Evolutionary conservation across 2,113 vertebrate species (phyloP), one percentile per base, ranked within the genome.

Genomic region (Zosterops borbonicus): DNA sequence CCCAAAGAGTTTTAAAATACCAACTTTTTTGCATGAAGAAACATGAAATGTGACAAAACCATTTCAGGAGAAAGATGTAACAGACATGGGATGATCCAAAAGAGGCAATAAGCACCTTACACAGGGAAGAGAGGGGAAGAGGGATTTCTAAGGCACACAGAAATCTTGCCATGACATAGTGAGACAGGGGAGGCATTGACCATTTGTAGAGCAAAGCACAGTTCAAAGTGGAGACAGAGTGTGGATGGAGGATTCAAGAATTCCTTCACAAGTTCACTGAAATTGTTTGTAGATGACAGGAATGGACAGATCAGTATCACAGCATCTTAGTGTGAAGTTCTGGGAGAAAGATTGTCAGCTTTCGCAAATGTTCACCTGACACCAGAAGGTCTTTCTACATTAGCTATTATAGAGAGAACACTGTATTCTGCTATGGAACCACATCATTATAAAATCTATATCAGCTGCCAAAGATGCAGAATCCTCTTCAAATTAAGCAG

Each of bases 211-310:
- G 25, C 20, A 84, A 91, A 84, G 41, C 20, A 78, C 8, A 87
- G 37, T 0, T 4, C 22, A 14, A 41, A 79, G 42, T 3, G 19
- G 39, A 73, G 60, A 62, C 0, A 1, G 16, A 49, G 21, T 5
- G 7, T 1, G 22, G 8, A 33, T 24, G 15, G 39, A 82, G 5
- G 23, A 82, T 71, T 60, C 5, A 92, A 49, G 6, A 64, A 79
- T 42, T 55, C 23, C 52, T 76, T 74, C 41, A 46, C 6, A 62
- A 46, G 12, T 35, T 69, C 55, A 31, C 21, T 76, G 9, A 71
- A 79, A 11, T 2, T 35, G 49, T 52, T 63, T 7, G 3, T 29
- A 82, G 29, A n/a, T 27, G 4, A 91, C 71, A 39, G 33, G 35
- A 79, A 52, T 7, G 31, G 27, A 59, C 23, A 93, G 33, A 50